Conservation (phyloP, 2,888 invertebrate genomes). For the Ditula angustiorana region DNA sequence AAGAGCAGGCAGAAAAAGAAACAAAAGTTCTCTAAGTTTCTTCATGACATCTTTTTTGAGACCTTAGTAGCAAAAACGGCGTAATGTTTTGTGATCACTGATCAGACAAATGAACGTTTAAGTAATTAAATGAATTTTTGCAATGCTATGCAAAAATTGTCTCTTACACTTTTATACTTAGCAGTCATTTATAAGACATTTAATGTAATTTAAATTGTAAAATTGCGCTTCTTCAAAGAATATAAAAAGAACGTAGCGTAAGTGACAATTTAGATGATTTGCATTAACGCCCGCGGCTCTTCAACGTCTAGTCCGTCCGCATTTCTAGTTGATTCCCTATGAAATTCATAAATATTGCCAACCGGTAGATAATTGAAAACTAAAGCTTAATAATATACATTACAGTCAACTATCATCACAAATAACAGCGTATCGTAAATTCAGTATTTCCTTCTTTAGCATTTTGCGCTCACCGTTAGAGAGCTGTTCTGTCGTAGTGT, state of each 20-base stretch:
- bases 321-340: conserved; percentile 10
- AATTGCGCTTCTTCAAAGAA: background rate
- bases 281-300: conserved; percentile 22
- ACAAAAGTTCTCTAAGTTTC: too few species aligned
- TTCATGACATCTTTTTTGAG: too few species aligned
- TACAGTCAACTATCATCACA: conserved; percentile 30
- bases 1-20: too few species aligned
- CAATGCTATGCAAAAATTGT: too few species aligned
- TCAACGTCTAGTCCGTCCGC: conserved; percentile 17
- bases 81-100: too few species aligned
- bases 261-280: conserved; percentile 19
- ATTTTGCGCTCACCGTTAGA: conserved; percentile 55
- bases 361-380: conserved; percentile 39
- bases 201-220: too few species aligned
- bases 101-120: too few species aligned
- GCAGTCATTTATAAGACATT: too few species aligned
- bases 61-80: too few species aligned
- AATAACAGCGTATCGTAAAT: conserved; percentile 34
- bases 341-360: conserved; percentile 39
- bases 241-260: conserved; percentile 22
- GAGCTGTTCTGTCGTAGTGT: conserved; percentile 56
- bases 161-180: too few species aligned
- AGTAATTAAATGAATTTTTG: too few species aligned
- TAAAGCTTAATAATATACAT: conserved; percentile 36
- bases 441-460: conserved; percentile 49